Evolutionary conservation across 2,888 invertebrate species (phyloP).

Genomic region (Notocelia uddmanniana): DNA sequence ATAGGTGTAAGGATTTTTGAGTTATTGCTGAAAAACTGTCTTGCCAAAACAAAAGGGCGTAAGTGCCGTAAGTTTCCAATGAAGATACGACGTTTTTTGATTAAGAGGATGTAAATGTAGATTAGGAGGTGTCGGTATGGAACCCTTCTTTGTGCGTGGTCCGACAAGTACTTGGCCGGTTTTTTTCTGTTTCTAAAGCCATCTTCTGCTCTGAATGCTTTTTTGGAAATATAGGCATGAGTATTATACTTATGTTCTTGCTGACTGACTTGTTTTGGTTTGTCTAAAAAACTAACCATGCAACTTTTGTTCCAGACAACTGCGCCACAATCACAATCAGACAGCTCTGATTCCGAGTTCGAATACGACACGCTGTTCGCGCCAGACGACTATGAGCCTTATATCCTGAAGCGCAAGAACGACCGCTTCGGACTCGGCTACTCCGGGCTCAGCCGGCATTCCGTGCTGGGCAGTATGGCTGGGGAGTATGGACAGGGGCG

Average conservation of each 20-base stretch:
- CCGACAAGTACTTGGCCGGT: no score
- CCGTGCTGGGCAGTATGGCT: conserved; percentile 80
- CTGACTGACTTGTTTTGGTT: not conserved
- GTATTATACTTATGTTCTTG: not conserved
- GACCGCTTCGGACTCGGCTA: conserved; percentile 94
- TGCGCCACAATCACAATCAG: conserved; percentile 56
- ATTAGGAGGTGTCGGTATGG: no score
- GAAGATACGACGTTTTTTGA: no score
- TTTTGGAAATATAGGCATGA: not conserved
- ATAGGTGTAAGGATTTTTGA: no score
- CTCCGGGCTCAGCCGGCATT: conserved; percentile 88
- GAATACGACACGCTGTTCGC: conserved; percentile 88
- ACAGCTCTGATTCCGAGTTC: conserved; percentile 78
- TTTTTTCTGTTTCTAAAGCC: not conserved
- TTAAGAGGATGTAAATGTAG: no score
- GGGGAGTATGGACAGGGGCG: conserved; percentile 67
- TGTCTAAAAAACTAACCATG: not conserved
- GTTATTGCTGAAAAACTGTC: no score
- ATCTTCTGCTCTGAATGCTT: not conserved
- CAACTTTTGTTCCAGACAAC: conserved; percentile 55
- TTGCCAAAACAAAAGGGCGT: no score
- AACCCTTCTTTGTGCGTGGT: no score
- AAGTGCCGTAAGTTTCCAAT: no score
- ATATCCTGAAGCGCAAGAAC: conserved; percentile 90
- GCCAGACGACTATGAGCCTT: conserved; percentile 93